Base-by-base conservation (phyloP, 2,888 invertebrate species). In the Tubulanus polymorphus region DNA sequence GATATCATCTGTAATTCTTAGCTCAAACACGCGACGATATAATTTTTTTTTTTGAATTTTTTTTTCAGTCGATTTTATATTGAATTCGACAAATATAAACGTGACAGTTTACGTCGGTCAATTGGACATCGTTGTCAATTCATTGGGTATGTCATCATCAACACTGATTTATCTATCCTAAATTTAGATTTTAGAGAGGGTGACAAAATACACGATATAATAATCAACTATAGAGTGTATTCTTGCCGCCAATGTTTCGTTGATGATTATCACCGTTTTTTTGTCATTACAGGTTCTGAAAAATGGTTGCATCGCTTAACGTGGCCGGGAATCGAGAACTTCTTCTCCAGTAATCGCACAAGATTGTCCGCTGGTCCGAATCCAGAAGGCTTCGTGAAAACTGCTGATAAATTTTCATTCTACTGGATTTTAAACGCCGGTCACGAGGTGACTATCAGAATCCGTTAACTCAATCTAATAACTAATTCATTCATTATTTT, bases 91-190 rank as follows among this genome's bases (percentile, higher is more conserved):
- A 8, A 47, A 60, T 26, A 45, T 70, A 2, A 52, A 64, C 23
- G 75, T 78, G 12, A 68, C 71, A 2, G 75, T 78, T 3, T 77
- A 75, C 63, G 72, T 63, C 45, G 78, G 76, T 10, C 90, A 91
- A 69, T 81, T 92, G 60, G 92, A 93, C 78, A 83, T 92, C 20
- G 91, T 92, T 69, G 90, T 90, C 60, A 87, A 88, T 67, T 90
- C 90, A 18, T 85, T 88, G 63, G 91, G 91, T 85, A 48, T 41
- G 15, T 29, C 6, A 15, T 48, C n/a, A n/a, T n/a, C n/a, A n/a
- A n/a, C n/a, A n/a, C n/a, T n/a, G n/a, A n/a, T n/a, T n/a, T n/a
- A n/a, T n/a, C n/a, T n/a, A n/a, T n/a, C n/a, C n/a, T n/a, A n/a
- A n/a, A n/a, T n/a, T n/a, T n/a, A n/a, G n/a, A n/a, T n/a, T n/a